A percentile compares a stretch with the other conserved stretches of the same genome.
These are phyloP conservation scores for Temnothorax rugatulus DNA, from an alignment of 2,888 invertebrate genomes.

Conservation along the genomic window DNA sequence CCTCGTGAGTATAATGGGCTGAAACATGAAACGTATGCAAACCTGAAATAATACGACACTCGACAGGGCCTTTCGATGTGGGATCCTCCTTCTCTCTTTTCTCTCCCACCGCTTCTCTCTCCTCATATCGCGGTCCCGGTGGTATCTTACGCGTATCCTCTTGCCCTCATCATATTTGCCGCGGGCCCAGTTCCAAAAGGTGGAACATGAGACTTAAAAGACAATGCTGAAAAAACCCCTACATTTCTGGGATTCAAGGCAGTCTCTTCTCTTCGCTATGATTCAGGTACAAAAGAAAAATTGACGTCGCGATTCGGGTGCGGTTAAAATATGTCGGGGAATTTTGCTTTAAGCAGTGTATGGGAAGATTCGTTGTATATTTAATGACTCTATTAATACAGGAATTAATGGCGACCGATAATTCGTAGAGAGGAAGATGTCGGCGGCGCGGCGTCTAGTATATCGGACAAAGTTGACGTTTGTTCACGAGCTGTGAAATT, in stretches of 20 bases:
- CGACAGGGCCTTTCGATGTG: constrained; percentile 62
- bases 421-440: constrained; percentile 64
- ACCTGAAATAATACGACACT: constrained; percentile 80
- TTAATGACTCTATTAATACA: constrained; percentile 19
- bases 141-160: constrained; percentile 69
- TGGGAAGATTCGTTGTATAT: neutral
- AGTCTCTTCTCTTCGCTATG: constrained; percentile 24
- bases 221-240: constrained; percentile 73
- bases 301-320: neutral
- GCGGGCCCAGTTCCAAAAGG: constrained; percentile 67
- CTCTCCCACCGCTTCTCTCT: constrained; percentile 40
- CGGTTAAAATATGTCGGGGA: neutral
- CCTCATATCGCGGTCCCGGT: constrained; percentile 42
- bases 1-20: constrained; percentile 75
- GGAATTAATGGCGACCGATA: constrained; percentile 14
- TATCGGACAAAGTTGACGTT: constrained; percentile 72
- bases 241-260: constrained; percentile 54
- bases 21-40: constrained; percentile 81
- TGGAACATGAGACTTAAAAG: constrained; percentile 74
- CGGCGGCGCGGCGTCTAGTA: constrained; percentile 66
- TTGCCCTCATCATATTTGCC: constrained; percentile 77
- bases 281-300: constrained; percentile 24
- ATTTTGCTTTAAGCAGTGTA: neutral
- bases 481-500: constrained; percentile 82
- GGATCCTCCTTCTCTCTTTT: constrained; percentile 62